phyloP scores from a whole-genome alignment of 2,888 invertebrate species.

The Trichogramma dendrolimi region DNA sequence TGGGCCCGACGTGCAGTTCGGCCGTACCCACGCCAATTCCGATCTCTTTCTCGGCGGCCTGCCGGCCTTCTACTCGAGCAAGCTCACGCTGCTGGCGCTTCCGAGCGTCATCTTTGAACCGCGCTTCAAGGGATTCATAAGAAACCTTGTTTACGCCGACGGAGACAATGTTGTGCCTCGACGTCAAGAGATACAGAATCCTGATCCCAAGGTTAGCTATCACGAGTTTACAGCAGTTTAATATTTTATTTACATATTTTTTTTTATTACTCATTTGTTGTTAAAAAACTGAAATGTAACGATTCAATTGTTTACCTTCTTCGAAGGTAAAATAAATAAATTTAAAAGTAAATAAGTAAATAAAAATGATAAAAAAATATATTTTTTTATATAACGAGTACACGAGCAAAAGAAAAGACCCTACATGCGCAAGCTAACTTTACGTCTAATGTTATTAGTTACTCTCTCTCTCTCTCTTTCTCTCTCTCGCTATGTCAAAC shows the following conservation, averaged over 20 bases:
- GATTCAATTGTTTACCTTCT: too few relatives aligned
- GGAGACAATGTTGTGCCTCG: slow-evolving; percentile 72
- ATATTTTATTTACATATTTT: not conserved
- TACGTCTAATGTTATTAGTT: too few relatives aligned
- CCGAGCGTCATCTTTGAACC: slow-evolving; percentile 93
- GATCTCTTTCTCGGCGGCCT: slow-evolving; percentile 96
- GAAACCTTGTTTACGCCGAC: slow-evolving; percentile 88
- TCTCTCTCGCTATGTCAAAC: too few relatives aligned
- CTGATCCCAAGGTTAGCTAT: slow-evolving; percentile 67
- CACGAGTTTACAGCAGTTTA: not conserved
- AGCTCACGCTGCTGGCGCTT: slow-evolving; percentile 77
- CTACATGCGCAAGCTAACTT: too few relatives aligned
- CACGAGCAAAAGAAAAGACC: too few relatives aligned
- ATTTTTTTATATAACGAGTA: too few relatives aligned
- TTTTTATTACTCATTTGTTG: too few relatives aligned
- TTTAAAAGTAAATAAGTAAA: too few relatives aligned
- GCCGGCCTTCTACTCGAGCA: slow-evolving; percentile 87
- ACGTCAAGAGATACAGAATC: slow-evolving; percentile 78
- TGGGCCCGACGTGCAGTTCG: slow-evolving; percentile 86
- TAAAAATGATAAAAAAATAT: too few relatives aligned
- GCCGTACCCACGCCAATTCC: slow-evolving; percentile 80
- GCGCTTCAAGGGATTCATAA: slow-evolving; percentile 81
- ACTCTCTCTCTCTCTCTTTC: too few relatives aligned
- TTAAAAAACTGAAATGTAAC: too few relatives aligned
- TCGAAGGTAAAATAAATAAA: too few relatives aligned